These are phyloP conservation scores for Cheilosia scutellata DNA, from an alignment of 2,888 invertebrate genomes.

Conservation along the genomic window DNA sequence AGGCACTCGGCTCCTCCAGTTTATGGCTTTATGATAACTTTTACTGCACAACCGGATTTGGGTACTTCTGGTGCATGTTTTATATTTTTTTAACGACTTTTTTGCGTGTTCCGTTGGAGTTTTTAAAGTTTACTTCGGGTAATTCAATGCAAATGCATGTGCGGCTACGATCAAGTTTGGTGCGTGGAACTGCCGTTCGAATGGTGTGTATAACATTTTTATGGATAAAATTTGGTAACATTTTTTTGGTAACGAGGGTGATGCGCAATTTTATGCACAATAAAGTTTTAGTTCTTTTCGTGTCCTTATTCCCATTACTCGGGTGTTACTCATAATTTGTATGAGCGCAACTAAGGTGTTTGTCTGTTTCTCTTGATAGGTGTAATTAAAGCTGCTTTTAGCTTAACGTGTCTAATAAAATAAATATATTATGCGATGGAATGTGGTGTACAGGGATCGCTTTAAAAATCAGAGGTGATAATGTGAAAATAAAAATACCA, in stretches of 20 bases:
- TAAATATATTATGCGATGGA: too few relatives aligned
- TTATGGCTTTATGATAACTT: constrained; percentile 57
- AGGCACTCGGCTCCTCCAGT: constrained; percentile 12
- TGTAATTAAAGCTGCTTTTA: too few relatives aligned
- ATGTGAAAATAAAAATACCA: too few relatives aligned
- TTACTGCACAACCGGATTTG: constrained; percentile 37
- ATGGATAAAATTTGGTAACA: not conserved
- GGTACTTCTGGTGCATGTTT: constrained; percentile 30
- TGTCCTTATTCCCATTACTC: not conserved
- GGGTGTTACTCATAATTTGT: not conserved
- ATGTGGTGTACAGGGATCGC: too few relatives aligned
- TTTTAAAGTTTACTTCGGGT: not conserved
- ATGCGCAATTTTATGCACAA: not conserved
- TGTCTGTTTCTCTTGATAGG: not conserved
- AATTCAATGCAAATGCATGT: constrained; percentile 45
- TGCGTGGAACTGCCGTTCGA: constrained; percentile 17
- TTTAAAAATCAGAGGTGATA: too few relatives aligned
- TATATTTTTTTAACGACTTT: constrained; percentile 47
- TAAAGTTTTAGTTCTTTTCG: constrained; percentile 3
- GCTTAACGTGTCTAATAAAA: too few relatives aligned
- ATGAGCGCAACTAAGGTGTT: not conserved
- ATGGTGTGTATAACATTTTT: constrained; percentile 27
- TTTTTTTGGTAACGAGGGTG: constrained; percentile 6
- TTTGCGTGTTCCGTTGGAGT: constrained; percentile 34
- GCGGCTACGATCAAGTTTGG: constrained; percentile 12